Evolutionary conservation across 2,888 invertebrate species (phyloP).

Genomic region (Chalcis sispes): DNA sequence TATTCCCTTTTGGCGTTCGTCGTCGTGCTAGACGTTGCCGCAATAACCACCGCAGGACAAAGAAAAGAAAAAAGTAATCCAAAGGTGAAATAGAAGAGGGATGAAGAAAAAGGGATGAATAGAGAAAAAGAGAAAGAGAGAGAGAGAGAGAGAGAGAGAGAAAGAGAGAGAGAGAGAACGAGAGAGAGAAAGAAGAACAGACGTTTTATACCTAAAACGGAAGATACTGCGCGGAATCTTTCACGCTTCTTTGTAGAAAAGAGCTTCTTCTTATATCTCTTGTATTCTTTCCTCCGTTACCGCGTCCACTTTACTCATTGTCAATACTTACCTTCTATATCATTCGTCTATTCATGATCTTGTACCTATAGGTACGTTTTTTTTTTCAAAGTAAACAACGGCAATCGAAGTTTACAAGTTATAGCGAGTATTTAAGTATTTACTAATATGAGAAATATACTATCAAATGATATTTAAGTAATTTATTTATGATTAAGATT

Average conservation of each 20-base stretch:
- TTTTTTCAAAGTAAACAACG: background rate
- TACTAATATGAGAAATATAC: background rate
- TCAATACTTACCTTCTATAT: constrained; percentile 21
- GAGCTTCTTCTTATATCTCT: constrained; percentile 34
- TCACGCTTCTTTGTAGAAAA: constrained; percentile 44
- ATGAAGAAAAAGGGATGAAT: background rate
- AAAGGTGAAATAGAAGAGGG: too few species aligned
- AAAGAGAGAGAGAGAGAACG: too few species aligned
- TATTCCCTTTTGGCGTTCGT: constrained; percentile 30
- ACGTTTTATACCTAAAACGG: constrained; percentile 33
- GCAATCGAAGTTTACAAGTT: background rate
- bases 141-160: background rate
- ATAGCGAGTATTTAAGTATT: background rate
- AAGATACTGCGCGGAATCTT: constrained; percentile 47
- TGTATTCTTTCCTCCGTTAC: background rate
- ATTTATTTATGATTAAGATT: too few species aligned
- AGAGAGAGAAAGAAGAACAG: too few species aligned
- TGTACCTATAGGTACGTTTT: constrained; percentile 3
- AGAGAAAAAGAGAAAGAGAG: constrained; percentile 1
- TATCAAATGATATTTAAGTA: too few species aligned
- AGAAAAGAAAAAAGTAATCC: constrained; percentile 34
- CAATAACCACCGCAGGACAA: constrained; percentile 30
- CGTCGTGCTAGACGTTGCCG: background rate
- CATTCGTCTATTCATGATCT: constrained; percentile 27
- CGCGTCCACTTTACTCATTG: constrained; percentile 31